Percentiles rank a stretch among this genome's conserved stretches.
These are phyloP conservation scores for Sebastes itinus DNA, from an alignment of 2,797 vertebrate genomes.

Conservation along the genomic window DNA sequence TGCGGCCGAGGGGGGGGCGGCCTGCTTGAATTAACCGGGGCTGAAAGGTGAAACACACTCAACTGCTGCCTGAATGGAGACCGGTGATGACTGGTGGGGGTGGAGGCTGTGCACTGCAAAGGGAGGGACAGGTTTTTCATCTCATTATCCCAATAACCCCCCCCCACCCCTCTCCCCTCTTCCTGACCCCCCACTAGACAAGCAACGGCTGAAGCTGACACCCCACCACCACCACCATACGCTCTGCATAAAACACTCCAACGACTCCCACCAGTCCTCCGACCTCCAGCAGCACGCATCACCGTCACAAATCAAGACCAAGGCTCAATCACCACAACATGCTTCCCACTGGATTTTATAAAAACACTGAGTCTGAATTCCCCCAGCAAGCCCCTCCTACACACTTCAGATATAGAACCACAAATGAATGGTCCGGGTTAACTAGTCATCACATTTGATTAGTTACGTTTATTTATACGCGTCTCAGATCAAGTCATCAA, in stretches of 20 bases:
- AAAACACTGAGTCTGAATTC: neutral
- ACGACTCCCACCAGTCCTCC: constrained; percentile 36
- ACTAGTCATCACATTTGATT: neutral
- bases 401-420: neutral
- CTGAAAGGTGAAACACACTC: constrained; percentile 73
- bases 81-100: constrained; percentile 39
- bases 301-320: constrained; percentile 14
- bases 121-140: constrained; percentile 54
- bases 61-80: constrained; percentile 58
- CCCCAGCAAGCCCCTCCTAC: neutral
- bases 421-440: neutral
- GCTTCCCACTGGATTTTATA: neutral
- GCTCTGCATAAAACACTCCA: constrained; percentile 37
- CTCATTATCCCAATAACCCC: constrained; percentile 30
- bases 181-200: constrained; percentile 64
- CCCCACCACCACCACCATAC: constrained; percentile 14
- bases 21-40: constrained; percentile 62
- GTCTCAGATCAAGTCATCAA: neutral
- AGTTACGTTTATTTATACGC: neutral
- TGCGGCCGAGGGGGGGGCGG: constrained; percentile 22
- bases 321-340: neutral
- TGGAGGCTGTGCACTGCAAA: constrained; percentile 39
- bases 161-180: constrained; percentile 21
- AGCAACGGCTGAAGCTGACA: constrained; percentile 50
- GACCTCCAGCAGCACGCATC: constrained; percentile 19